Evolutionary conservation across 2,888 invertebrate genomes (phyloP).

Genomic region (Margaritifera margaritifera): DNA sequence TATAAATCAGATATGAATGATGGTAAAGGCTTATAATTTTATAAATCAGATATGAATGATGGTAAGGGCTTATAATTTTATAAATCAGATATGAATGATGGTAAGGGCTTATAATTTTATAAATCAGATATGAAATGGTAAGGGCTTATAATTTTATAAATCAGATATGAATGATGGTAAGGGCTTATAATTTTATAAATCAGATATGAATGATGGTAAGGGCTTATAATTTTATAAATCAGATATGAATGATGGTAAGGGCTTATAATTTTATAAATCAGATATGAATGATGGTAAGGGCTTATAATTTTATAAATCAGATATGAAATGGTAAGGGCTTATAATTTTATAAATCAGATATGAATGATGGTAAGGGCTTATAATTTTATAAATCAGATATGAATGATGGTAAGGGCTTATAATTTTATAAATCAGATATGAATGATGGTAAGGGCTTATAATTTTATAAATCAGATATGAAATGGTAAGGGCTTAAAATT

Average conservation of each 20-base stretch:
- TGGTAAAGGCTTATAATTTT: conserved; percentile 10
- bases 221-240: conserved; percentile 2
- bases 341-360: conserved; percentile 11
- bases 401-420: conserved; percentile 20
- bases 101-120: conserved; percentile 5
- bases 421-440: conserved; percentile 12
- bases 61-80: conserved; percentile 10
- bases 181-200: not conserved
- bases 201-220: conserved; percentile 29
- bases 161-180: conserved; percentile 28
- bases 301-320: conserved; percentile 6
- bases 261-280: conserved; percentile 2
- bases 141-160: not conserved
- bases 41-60: conserved; percentile 21
- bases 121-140: conserved; percentile 25
- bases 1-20: conserved; percentile 21
- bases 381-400: conserved; percentile 13
- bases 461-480: conserved; percentile 13
- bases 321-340: conserved; percentile 23
- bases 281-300: conserved; percentile 27
- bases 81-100: conserved; percentile 24
- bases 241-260: conserved; percentile 27
- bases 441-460: conserved; percentile 20
- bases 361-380: conserved; percentile 22
- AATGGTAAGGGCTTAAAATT: conserved; percentile 16